phyloP scores from a whole-genome alignment of 2,797 vertebrate species.

The Oophaga sylvatica region DNA sequence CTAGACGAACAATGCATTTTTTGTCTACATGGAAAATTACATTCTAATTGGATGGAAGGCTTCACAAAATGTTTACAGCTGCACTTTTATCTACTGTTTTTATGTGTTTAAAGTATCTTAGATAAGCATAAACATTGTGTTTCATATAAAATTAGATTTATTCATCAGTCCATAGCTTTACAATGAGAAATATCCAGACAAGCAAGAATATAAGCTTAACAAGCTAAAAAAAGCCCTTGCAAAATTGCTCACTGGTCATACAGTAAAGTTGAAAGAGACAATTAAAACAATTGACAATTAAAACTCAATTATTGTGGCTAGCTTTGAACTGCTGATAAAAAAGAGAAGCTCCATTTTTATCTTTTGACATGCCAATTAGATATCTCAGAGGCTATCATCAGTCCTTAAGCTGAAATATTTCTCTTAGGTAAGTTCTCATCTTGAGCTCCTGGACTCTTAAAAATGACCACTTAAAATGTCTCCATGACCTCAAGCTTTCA shows the following conservation, averaged over 20 bases:
- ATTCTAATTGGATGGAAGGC: conserved; percentile 41
- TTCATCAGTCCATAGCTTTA: neutral
- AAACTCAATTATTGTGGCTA: no score
- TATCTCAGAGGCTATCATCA: neutral
- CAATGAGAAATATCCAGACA: neutral
- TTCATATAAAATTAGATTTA: conserved; percentile 14
- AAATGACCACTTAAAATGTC: neutral
- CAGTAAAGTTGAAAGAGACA: neutral
- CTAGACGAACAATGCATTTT: conserved; percentile 42
- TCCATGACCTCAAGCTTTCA: neutral
- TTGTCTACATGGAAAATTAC: conserved; percentile 34
- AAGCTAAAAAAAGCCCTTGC: neutral
- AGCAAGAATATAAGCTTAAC: neutral
- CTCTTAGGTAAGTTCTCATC: neutral
- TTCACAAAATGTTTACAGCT: conserved; percentile 42
- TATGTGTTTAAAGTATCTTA: neutral
- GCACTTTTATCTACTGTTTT: conserved; percentile 33
- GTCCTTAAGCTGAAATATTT: neutral
- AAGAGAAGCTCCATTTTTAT: neutral
- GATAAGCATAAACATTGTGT: conserved; percentile 15
- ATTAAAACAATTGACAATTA: neutral
- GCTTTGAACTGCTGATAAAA: no score
- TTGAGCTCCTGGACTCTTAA: neutral
- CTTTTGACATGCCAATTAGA: neutral
- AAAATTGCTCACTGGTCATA: neutral